Conservation (phyloP, 92 coral and sea anemone genomes). For the Phymanthus crucifer region DNA sequence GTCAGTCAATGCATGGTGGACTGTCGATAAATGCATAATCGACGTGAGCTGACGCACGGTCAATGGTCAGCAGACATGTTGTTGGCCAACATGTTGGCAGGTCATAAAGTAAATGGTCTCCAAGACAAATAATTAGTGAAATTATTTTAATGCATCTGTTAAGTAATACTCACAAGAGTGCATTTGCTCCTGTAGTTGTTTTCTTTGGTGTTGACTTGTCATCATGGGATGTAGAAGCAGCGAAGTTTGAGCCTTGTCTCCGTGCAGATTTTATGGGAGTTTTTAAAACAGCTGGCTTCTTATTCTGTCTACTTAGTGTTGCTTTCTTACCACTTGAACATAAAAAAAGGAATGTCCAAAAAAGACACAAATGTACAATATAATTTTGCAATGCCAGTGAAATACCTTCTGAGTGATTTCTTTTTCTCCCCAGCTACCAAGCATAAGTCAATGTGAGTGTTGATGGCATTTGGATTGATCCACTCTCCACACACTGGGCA, state of each 20-base stretch:
- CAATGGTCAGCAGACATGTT: too few relatives aligned
- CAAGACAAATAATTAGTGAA: too few relatives aligned
- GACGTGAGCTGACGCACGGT: too few relatives aligned
- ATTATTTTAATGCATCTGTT: too few relatives aligned
- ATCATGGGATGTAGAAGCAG: too few relatives aligned
- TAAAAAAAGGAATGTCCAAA: neutral
- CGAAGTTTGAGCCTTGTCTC: neutral
- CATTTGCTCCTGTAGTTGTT: constrained; percentile 58
- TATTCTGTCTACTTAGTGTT: neutral
- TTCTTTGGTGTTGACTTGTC: neutral
- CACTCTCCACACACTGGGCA: constrained; percentile 94
- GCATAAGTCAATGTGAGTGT: constrained; percentile 84
- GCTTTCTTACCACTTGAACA: neutral
- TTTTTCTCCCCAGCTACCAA: constrained; percentile 82
- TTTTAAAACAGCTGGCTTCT: neutral
- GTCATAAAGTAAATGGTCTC: too few relatives aligned
- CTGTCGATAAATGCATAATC: too few relatives aligned
- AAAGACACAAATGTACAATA: too few relatives aligned
- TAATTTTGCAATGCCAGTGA: neutral
- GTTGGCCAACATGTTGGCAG: too few relatives aligned
- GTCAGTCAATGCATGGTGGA: too few relatives aligned
- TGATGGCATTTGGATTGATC: constrained; percentile 58
- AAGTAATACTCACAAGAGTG: constrained; percentile 62
- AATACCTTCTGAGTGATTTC: constrained; percentile 66
- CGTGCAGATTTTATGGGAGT: neutral